A percentile compares a stretch with the other conserved stretches of the same genome.
Conservation (phyloP, 2,113 vertebrate genomes). For the Hiodon tergisus region DNA sequence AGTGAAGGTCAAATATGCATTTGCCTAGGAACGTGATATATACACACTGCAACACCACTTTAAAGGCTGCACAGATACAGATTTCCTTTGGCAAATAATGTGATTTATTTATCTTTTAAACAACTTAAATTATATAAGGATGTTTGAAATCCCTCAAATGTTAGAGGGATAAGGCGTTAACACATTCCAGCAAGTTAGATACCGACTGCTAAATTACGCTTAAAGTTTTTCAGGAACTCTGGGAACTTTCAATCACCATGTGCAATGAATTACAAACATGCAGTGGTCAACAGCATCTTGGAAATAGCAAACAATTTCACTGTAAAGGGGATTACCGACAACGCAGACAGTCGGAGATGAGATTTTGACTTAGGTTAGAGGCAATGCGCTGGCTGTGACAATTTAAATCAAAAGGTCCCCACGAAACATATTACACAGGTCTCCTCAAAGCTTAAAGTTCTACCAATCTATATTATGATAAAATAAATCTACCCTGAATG, state of each 20-base stretch:
- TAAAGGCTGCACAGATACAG: slow-evolving; percentile 40
- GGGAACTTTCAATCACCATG: neutral
- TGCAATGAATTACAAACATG: neutral
- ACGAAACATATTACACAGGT: neutral
- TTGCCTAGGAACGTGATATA: slow-evolving; percentile 48
- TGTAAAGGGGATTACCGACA: neutral
- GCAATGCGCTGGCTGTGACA: neutral
- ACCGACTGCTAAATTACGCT: neutral
- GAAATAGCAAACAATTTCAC: neutral
- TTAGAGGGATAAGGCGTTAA: neutral
- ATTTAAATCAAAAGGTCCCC: neutral
- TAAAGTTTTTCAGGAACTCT: neutral
- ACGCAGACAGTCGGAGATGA: neutral
- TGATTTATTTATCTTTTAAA: slow-evolving; percentile 51
- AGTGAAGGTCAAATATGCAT: slow-evolving; percentile 55
- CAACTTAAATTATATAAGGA: neutral
- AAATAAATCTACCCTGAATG: neutral
- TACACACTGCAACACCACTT: slow-evolving; percentile 35
- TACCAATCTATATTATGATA: neutral
- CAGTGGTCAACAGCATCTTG: neutral
- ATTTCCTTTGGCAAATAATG: slow-evolving; percentile 53
- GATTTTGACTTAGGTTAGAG: neutral
- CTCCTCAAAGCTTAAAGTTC: neutral
- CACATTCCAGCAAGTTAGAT: slow-evolving; percentile 6
- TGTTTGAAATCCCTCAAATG: neutral